Evolutionary conservation across 1,140 invertebrate genomes (phyloP).

Genomic region (Zaprionus vittiger): DNA sequence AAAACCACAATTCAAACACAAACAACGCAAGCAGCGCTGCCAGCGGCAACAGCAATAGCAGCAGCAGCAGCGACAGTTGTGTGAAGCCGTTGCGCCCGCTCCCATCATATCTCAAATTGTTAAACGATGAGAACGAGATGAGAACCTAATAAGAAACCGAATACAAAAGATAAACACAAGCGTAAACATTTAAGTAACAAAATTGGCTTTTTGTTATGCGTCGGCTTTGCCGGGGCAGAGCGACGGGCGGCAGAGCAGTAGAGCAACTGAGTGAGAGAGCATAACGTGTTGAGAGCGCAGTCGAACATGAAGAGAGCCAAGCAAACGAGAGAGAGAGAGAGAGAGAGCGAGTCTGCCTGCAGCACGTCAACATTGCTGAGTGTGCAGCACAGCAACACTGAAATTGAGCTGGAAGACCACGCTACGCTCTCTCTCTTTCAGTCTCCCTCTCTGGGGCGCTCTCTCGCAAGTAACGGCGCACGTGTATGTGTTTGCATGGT

Average conservation of each 20-base stretch:
- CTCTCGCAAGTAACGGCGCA: constrained; percentile 61
- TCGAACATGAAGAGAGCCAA: background rate
- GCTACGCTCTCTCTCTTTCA: background rate
- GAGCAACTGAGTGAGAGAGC: constrained; percentile 24
- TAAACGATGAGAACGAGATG: constrained; percentile 84
- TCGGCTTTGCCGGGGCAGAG: constrained; percentile 30
- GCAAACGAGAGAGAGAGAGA: constrained; percentile 5
- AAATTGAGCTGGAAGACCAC: constrained; percentile 36
- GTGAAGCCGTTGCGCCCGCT: constrained; percentile 29
- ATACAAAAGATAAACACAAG: constrained; percentile 84
- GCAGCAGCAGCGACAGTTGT: constrained; percentile 18
- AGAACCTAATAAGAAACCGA: constrained; percentile 84
- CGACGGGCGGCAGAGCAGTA: constrained; percentile 6
- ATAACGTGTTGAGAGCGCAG: constrained; percentile 11
- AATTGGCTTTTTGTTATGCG: constrained; percentile 84
- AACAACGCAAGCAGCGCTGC: constrained; percentile 19
- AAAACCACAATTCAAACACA: constrained; percentile 46
- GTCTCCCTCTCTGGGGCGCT: constrained; percentile 1
- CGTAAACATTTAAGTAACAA: constrained; percentile 84
- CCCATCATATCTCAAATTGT: constrained; percentile 82
- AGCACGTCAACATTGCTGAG: constrained; percentile 54
- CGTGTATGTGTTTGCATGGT: constrained; percentile 33
- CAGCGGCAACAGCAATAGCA: no score
- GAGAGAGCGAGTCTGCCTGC: constrained; percentile 6
- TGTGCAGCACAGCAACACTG: constrained; percentile 65